Evolutionary conservation across 2,797 vertebrate genomes (phyloP), one percentile per base, ranked within the genome.

Genomic region (Pseudochaenichthys georgianus): DNA sequence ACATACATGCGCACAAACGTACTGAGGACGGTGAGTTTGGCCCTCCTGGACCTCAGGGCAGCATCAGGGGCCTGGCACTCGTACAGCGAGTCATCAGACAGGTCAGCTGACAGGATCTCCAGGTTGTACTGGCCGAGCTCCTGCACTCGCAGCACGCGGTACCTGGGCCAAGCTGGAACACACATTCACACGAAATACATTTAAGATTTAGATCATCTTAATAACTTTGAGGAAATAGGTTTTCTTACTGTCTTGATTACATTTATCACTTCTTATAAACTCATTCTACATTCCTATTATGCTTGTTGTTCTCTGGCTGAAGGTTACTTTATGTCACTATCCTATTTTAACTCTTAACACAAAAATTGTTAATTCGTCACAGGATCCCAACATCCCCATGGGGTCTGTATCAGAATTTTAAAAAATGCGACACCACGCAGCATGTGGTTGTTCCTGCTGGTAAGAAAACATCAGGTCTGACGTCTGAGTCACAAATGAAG

Each of bases 11-110:
- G 50, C 31, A 9, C 15, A 43, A 41, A 92, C 95, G 19, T 89
- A 95, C 94, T 95, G 75, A 95, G 94, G 63, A 99, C 97, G 2
- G 96, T 99, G 93, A 99, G 96, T 68, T 95, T 96, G 76, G 98
- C 98, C 17, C 95, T 92, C 55, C 97, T 93, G 17, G 98, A 99
- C 43, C 98, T 95, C 86, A 99, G 94, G 3, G 98, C 98, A 0
- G 97, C 97, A 74, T 99, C 97, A 0, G 98, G 98, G 66, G 98
- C 98, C 91, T 99, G 98, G 90, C 97, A 99, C 92, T 99, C 98
- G 0, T 99, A 99, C 0, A 95, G 88, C 13, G 98, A 96, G 54
- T 98, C 98, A 11, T 99, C 98, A 0, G 97, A 97, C 57, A 99
- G 96, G 55, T 98, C 96, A 0, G 98, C 97, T 0, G 95, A 94